Percentiles rank a stretch among this genome's conserved stretches.
Conservation (phyloP, 1,140 invertebrate species). For the Hyles euphorbiae region DNA sequence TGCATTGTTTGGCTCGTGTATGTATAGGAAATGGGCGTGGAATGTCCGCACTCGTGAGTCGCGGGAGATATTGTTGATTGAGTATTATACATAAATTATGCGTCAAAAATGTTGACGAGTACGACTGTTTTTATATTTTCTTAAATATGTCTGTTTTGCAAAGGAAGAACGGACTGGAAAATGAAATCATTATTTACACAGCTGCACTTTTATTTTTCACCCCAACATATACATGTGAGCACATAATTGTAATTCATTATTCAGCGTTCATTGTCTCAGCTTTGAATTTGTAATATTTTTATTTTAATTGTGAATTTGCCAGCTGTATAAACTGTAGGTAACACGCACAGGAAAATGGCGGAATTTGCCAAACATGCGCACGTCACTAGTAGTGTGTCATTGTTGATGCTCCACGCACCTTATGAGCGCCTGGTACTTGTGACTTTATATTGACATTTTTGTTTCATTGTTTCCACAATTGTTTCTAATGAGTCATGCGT, state of each 20-base stretch:
- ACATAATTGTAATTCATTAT: conserved; percentile 9
- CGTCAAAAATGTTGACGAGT: too few relatives aligned
- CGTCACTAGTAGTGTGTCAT: neutral
- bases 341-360: conserved; percentile 2
- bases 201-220: conserved; percentile 14
- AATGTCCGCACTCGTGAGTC: too few relatives aligned
- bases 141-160: neutral
- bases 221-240: neutral
- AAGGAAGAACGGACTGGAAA: neutral
- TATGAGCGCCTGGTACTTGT: conserved; percentile 4
- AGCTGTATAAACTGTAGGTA: conserved; percentile 16
- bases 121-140: too few relatives aligned
- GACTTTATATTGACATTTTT: conserved; percentile 4
- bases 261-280: neutral
- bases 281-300: conserved; percentile 9
- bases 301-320: conserved; percentile 21
- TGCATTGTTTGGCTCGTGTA: too few relatives aligned
- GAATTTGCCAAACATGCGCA: neutral
- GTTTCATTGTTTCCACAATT: too few relatives aligned
- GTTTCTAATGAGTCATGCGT: too few relatives aligned
- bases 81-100: too few relatives aligned
- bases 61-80: too few relatives aligned
- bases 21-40: too few relatives aligned
- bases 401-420: neutral
- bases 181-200: conserved; percentile 14